Base-by-base conservation (phyloP, 1,140 invertebrate species). In the Papilio polytes region DNA sequence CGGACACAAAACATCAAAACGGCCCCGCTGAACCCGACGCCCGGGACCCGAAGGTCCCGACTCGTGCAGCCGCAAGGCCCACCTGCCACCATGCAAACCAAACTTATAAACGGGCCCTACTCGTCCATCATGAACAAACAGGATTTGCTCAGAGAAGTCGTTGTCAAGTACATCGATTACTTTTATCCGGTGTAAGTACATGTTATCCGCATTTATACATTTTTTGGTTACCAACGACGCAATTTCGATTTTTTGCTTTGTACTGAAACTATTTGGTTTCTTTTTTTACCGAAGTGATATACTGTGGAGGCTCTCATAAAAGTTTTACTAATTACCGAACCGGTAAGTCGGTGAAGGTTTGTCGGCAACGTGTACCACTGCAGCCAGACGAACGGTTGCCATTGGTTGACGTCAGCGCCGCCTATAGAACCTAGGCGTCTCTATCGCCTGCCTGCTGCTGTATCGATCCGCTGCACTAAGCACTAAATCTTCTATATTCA, bases 141-240 rank as follows among this genome's bases (percentile, higher is more conserved):
- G 92, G 96, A 96, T 94, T 95, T 96, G 82, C 95, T 96, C 63
- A 94, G 96, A 84, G 96, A 96, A 91, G 96, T 96, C 80, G 96
- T 96, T 86, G 95, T 96, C 92, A 96, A 96, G 88, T 96, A 96
- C 91, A 96, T 96, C 84, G 96, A 96, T 94, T 96, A 96, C 90
- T 96, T 96, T 93, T 95, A 96, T 86, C 96, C 96, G 85, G 95
- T 96, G 96, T 96, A 85, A 96, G 96, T 96, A 95, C 82, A 86
- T 82, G 88, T 85, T 87, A 74, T 82, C 82, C 72, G 41, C 73
- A 77, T 85, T 82, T 84, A 80, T 83, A 83, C 83, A 74, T 81
- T 82, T 81, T 83, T 51, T 59, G 80, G 78, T 83, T 70, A 63
- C 77, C 59, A 80, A 74, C 87, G 86, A 77, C 90, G 87, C 89